Percentiles rank a stretch among this genome's conserved stretches.
phyloP scores from a whole-genome alignment of 2,797 vertebrate species.

The Psittacula echo region DNA sequence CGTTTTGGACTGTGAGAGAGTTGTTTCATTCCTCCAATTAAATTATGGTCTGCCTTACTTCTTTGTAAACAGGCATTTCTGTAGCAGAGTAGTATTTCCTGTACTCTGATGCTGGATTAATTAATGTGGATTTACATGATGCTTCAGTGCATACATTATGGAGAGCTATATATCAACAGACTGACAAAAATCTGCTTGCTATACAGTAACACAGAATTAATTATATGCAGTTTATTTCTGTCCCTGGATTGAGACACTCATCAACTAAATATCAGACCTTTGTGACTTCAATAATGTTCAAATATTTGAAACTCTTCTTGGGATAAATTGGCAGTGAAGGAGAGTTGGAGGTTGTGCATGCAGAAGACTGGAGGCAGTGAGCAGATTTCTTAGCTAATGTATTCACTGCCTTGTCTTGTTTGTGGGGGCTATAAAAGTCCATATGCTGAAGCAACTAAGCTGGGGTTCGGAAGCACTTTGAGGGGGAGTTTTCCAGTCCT shows the following conservation, averaged over 20 bases:
- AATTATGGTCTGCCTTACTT: background rate
- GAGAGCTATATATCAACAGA: background rate
- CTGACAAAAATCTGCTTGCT: background rate
- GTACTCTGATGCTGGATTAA: background rate
- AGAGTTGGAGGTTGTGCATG: accelerated
- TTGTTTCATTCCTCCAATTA: background rate
- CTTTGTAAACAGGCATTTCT: background rate
- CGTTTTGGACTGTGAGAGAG: background rate
- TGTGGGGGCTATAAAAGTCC: background rate
- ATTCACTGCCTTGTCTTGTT: background rate
- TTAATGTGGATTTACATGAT: background rate
- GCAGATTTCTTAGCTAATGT: background rate
- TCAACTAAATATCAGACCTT: background rate
- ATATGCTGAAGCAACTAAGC: background rate
- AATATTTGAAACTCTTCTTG: background rate
- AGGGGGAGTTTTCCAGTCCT: background rate
- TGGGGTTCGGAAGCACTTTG: background rate
- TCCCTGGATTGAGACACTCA: background rate
- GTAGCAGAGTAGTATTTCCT: background rate
- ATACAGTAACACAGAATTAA: background rate
- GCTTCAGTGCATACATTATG: accelerated
- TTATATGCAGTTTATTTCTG: background rate
- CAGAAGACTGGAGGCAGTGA: background rate
- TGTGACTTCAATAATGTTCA: background rate
- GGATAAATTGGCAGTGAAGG: background rate